These are phyloP conservation scores for Calyptommatus sinebrachiatus DNA, from an alignment of 2,113 vertebrate genomes.

Conservation along the genomic window DNA sequence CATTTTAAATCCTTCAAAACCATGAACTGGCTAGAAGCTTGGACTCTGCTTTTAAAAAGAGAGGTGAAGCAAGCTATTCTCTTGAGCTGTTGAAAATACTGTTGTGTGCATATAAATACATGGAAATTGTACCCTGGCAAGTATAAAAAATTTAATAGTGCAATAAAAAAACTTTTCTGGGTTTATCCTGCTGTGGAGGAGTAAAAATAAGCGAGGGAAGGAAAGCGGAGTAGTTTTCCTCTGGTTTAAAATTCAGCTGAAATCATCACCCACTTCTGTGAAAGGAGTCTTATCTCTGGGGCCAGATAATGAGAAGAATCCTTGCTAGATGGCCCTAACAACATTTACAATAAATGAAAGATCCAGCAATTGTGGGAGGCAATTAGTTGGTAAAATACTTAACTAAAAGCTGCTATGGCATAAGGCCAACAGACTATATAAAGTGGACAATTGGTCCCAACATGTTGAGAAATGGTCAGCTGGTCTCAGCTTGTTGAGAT, in stretches of 20 bases:
- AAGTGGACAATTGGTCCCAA: no score
- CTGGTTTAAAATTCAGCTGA: conserved; percentile 11
- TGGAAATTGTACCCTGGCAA: not conserved
- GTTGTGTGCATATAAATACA: not conserved
- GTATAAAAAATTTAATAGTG: not conserved
- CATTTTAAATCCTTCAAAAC: not conserved
- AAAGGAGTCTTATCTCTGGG: conserved; percentile 13
- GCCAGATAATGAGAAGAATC: conserved; percentile 1
- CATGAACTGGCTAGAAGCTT: not conserved
- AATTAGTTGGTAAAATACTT: no score
- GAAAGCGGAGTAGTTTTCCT: not conserved
- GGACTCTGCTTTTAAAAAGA: not conserved
- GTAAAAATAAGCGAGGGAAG: not conserved
- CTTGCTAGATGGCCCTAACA: not conserved
- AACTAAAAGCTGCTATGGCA: no score
- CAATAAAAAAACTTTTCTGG: not conserved
- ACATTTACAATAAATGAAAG: not conserved
- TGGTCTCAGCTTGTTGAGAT: no score
- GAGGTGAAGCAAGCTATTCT: not conserved
- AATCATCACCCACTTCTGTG: not conserved
- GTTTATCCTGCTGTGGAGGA: no score
- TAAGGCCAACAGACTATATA: no score
- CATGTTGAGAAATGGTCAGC: no score
- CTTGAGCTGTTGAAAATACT: not conserved
- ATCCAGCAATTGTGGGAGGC: no score